Conservation (phyloP, 2,888 invertebrate genomes). For the Apodemia mormo region DNA sequence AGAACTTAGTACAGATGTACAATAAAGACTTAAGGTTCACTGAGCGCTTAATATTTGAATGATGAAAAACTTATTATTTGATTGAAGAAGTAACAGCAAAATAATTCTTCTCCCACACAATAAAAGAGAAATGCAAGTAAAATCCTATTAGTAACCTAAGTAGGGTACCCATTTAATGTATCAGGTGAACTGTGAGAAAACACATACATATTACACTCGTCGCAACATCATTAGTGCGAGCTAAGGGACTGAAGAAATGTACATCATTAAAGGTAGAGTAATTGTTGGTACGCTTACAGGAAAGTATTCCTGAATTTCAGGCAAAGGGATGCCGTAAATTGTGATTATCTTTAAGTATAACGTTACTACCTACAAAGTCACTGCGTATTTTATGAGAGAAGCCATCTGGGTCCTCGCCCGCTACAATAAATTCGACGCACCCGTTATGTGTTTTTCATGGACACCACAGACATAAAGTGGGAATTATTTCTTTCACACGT, state of each 20-base stretch:
- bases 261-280: constrained; percentile 64
- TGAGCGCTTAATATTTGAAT: too few species aligned
- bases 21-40: too few species aligned
- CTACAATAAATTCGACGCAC: constrained; percentile 76
- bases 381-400: constrained; percentile 78
- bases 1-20: too few species aligned
- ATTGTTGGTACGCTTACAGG: constrained; percentile 65
- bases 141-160: constrained; percentile 5
- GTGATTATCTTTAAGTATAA: constrained; percentile 79
- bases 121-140: not conserved
- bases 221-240: constrained; percentile 21
- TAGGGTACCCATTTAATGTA: constrained; percentile 16
- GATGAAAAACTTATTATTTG: too few species aligned
- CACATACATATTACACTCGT: constrained; percentile 20
- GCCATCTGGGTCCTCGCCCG: constrained; percentile 76
- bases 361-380: constrained; percentile 70
- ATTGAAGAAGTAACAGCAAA: not conserved
- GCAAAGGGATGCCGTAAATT: constrained; percentile 73
- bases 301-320: constrained; percentile 62
- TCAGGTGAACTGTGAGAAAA: constrained; percentile 20
- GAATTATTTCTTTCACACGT: constrained; percentile 59
- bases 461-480: constrained; percentile 65
- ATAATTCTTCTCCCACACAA: not conserved
- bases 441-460: constrained; percentile 78
- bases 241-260: constrained; percentile 39